Evolutionary conservation across 2,113 vertebrate species (phyloP).

Genomic region (Rhinopomastus cyanomelas): DNA sequence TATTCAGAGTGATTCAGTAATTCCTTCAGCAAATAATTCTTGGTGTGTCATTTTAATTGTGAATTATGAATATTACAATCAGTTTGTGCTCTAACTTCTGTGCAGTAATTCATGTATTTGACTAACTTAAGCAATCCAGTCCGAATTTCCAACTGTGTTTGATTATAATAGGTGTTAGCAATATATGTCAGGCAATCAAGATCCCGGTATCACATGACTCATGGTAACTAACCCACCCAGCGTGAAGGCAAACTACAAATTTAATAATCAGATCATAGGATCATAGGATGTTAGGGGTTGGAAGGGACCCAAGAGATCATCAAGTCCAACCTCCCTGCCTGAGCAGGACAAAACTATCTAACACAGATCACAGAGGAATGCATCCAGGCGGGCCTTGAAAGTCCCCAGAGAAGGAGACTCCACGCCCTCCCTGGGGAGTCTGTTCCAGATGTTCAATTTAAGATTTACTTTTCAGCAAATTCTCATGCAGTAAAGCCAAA

Average conservation of each 20-base stretch:
- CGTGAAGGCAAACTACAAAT: slow-evolving; percentile 28
- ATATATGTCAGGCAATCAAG: slow-evolving; percentile 57
- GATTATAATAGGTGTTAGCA: slow-evolving; percentile 45
- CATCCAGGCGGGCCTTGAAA: no score
- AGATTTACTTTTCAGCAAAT: slow-evolving; percentile 33
- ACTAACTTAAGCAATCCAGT: slow-evolving; percentile 32
- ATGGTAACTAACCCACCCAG: slow-evolving; percentile 44
- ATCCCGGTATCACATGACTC: neutral
- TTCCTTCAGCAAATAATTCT: slow-evolving; percentile 40
- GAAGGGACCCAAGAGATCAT: no score
- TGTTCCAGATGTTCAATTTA: slow-evolving; percentile 38
- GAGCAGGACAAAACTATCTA: no score
- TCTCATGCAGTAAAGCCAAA: slow-evolving; percentile 32
- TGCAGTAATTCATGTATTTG: neutral
- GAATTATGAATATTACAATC: slow-evolving; percentile 52
- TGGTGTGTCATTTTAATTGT: slow-evolving; percentile 38
- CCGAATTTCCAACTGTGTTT: slow-evolving; percentile 50
- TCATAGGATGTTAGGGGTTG: no score
- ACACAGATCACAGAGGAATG: no score
- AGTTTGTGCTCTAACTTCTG: slow-evolving; percentile 30
- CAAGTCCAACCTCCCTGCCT: no score
- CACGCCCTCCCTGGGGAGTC: no score
- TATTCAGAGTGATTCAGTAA: slow-evolving; percentile 49
- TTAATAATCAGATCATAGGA: slow-evolving; percentile 63
- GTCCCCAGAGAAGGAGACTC: no score